Percentiles rank a stretch among this genome's conserved stretches.
Conservation (phyloP, 2,888 invertebrate species). For the Drosophila prolongata region DNA sequence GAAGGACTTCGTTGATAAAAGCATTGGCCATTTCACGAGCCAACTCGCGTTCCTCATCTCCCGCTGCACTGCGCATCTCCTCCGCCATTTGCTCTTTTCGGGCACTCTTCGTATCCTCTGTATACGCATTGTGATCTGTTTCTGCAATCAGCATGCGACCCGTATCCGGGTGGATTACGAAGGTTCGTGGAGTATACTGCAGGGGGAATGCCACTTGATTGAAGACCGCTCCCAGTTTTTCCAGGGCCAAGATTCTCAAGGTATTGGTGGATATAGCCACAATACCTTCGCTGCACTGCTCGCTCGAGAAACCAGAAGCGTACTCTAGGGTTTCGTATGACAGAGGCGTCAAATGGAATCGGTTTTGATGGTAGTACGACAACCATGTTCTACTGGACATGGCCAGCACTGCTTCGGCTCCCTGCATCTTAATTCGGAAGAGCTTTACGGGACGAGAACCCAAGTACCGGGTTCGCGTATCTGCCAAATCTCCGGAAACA, state of each 20-base stretch:
- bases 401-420: conserved; percentile 97
- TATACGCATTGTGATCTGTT: conserved; percentile 99
- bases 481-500: conserved; percentile 97
- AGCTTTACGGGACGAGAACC: conserved; percentile 98
- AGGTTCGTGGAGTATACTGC: conserved; percentile 97
- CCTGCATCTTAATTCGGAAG: conserved; percentile 97
- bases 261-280: conserved; percentile 99
- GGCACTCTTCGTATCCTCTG: conserved; percentile 97
- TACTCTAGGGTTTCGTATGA: conserved; percentile 98
- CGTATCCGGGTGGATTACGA: conserved; percentile 96
- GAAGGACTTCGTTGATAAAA: conserved; percentile 96
- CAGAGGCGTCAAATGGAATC: conserved; percentile 96
- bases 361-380: conserved; percentile 98
- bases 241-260: conserved; percentile 97
- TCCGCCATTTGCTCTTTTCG: conserved; percentile 97
- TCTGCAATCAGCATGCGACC: conserved; percentile 96
- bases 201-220: conserved; percentile 97
- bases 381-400: conserved; percentile 99
- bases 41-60: conserved; percentile 96
- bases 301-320: conserved; percentile 97
- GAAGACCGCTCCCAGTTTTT: conserved; percentile 99
- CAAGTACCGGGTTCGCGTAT: conserved; percentile 98
- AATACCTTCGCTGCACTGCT: conserved; percentile 99
- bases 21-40: conserved; percentile 99
- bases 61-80: conserved; percentile 98